Evolutionary conservation across 1,140 invertebrate genomes (phyloP).

Genomic region (Drosophila pandora): DNA sequence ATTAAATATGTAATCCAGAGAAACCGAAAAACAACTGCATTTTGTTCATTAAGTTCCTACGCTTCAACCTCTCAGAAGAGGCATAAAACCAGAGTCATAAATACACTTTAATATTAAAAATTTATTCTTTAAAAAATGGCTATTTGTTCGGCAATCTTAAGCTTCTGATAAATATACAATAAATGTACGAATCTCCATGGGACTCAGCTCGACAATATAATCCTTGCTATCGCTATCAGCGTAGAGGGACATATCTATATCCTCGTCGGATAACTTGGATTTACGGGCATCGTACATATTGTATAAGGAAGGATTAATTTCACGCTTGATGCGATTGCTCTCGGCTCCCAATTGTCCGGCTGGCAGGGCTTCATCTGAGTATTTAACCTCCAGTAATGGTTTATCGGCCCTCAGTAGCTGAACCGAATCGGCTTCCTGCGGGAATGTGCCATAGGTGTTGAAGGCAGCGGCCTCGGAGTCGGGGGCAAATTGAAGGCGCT

Average conservation of each 20-base stretch:
- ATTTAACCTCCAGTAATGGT: slow-evolving; percentile 43
- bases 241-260: slow-evolving; percentile 1
- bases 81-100: not conserved
- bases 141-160: slow-evolving; percentile 3
- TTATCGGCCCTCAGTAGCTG: slow-evolving; percentile 52
- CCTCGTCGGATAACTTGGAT: not conserved
- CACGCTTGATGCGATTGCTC: slow-evolving; percentile 68
- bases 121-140: not conserved
- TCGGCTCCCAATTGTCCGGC: slow-evolving; percentile 51
- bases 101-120: not conserved
- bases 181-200: slow-evolving; percentile 80
- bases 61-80: not conserved
- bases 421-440: slow-evolving; percentile 7
- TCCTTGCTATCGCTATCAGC: slow-evolving; percentile 19
- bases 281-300: slow-evolving; percentile 1
- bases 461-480: slow-evolving; percentile 46
- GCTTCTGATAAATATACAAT: slow-evolving; percentile 46
- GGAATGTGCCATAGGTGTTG: slow-evolving; percentile 52
- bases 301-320: not conserved
- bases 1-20: not conserved
- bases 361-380: slow-evolving; percentile 41
- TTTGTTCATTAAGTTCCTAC: not conserved
- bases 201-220: slow-evolving; percentile 66
- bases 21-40: not conserved
- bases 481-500: slow-evolving; percentile 69